Evolutionary conservation across 1,140 invertebrate species (phyloP), one percentile per base, ranked within the genome.

Genomic region (Anoplophora glabripennis): DNA sequence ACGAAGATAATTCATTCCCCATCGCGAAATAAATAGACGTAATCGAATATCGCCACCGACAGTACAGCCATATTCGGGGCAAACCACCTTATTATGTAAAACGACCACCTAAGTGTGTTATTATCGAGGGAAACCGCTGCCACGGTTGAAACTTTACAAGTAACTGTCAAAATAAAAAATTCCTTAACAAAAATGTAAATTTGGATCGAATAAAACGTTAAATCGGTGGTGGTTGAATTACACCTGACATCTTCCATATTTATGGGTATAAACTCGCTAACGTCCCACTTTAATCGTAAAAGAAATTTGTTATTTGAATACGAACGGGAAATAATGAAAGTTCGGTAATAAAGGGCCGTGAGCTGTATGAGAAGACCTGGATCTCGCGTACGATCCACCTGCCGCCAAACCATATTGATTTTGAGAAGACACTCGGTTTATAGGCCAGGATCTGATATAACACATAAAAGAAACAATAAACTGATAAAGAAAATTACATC

Each of bases 271-370:
- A 62, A 65, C 40, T 59, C 53, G 36, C 40, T 48, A 58, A 64
- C 21, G 21, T 28, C 21, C 21, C 21, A 28, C 60, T 59, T 58
- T 57, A 62, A 64, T 59, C 57, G 67, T 67, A 67, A 70, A 70
- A 68, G 66, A 66, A 66, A 62, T 62, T 66, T 58, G 64, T 64
- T 70, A 70, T 70, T 68, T 67, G 66, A 70, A 70, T 70, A 65
- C 66, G 64, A 66, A 64, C 58, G 62, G 57, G 63, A 64, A 70
- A 68, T 68, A 70, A 70, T 70, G 68, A 67, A 69, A 66, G 67
- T 67, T 69, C 60, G 51, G 53, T 61, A 61, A 68, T 68, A 53
- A 61, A 66, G 64, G 57, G 38, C 57, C 52, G 61, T 65, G 60
- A 67, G 65, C 63, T 67, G 64, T 62, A 69, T 67, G 61, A 58